Evolutionary conservation across 1,140 invertebrate genomes (phyloP).

Genomic region (Pteromalus puparum): DNA sequence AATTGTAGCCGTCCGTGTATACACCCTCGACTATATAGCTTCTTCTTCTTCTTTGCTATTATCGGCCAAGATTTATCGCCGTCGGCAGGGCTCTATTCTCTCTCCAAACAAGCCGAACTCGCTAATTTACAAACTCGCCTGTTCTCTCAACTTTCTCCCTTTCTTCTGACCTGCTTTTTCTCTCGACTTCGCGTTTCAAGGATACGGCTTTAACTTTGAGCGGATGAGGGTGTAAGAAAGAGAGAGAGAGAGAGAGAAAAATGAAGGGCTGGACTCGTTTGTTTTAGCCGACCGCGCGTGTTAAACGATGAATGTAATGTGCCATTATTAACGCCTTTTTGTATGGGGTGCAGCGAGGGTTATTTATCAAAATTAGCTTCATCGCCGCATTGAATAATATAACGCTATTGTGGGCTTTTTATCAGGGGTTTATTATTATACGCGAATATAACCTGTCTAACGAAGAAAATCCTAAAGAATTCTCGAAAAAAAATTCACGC

Average conservation of each 20-base stretch:
- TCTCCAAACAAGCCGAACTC: conserved; percentile 22
- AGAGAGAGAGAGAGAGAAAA: too few species aligned
- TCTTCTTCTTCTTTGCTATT: neutral
- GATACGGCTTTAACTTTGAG: neutral
- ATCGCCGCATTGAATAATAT: too few species aligned
- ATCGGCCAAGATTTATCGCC: conserved; percentile 42
- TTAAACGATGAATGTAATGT: neutral
- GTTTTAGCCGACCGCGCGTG: neutral
- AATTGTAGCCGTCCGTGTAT: conserved; percentile 21
- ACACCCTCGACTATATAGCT: neutral
- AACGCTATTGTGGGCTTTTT: too few species aligned
- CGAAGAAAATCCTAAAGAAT: too few species aligned
- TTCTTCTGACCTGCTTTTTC: conserved; percentile 17
- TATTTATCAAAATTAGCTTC: neutral
- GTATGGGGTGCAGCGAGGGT: too few species aligned
- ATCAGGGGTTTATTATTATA: too few species aligned
- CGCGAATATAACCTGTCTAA: too few species aligned
- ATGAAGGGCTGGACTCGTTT: neutral
- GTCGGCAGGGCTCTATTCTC: neutral
- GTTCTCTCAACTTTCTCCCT: neutral
- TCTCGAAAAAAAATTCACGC: too few species aligned
- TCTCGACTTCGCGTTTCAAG: neutral
- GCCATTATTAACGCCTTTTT: neutral
- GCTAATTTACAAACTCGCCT: conserved; percentile 44
- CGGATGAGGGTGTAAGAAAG: neutral